phyloP scores from a whole-genome alignment of 2,113 vertebrate genomes.

The Puntigrus tetrazona region DNA sequence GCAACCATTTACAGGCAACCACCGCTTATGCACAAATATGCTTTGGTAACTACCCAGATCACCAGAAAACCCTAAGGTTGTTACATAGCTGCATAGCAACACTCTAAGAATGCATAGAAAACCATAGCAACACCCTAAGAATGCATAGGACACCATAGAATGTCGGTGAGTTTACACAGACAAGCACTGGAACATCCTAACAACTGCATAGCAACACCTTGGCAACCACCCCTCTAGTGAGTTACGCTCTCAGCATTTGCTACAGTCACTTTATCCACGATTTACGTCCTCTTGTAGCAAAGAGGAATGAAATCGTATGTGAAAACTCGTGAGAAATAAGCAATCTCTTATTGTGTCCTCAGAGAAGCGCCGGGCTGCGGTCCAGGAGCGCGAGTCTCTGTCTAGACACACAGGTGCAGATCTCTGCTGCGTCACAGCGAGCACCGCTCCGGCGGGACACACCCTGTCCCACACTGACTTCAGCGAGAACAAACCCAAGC shows the following conservation, averaged over 20 bases:
- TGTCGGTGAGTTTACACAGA: not conserved
- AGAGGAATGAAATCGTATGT: not conserved
- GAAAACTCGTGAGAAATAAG: not conserved
- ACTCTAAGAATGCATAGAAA: too few relatives aligned
- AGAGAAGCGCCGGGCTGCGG: not conserved
- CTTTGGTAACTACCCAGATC: too few relatives aligned
- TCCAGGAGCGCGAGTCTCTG: conserved; percentile 18
- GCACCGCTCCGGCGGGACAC: conserved; percentile 72
- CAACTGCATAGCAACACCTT: not conserved
- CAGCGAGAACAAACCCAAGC: conserved; percentile 71
- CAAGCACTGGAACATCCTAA: too few relatives aligned
- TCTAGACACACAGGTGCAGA: conserved; percentile 34
- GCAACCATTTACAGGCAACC: not conserved
- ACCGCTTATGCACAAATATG: too few relatives aligned
- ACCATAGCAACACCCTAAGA: too few relatives aligned
- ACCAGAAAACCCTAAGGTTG: too few relatives aligned
- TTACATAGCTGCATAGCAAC: too few relatives aligned
- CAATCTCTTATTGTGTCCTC: not conserved
- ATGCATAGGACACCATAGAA: too few relatives aligned
- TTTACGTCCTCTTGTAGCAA: not conserved
- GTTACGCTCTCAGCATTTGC: not conserved
- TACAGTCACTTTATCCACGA: not conserved
- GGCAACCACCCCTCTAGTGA: not conserved
- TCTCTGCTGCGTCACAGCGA: conserved; percentile 53
- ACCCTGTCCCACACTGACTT: conserved; percentile 73